phyloP scores from a whole-genome alignment of 2,888 invertebrate genomes.

The Pseudococcus jackbeardsleyi region DNA sequence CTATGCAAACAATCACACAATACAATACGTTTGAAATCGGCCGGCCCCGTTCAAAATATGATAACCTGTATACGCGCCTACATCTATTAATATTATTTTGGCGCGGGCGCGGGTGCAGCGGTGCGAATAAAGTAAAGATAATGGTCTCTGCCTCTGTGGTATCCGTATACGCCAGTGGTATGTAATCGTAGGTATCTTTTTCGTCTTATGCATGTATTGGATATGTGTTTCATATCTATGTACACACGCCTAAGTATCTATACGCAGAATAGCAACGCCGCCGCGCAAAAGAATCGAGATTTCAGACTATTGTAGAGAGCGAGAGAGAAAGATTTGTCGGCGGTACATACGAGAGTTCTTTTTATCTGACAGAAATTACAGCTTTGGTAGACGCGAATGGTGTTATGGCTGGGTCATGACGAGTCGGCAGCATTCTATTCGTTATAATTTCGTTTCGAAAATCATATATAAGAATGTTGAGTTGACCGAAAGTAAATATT shows the following conservation, averaged over 20 bases:
- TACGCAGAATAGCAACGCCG: neutral
- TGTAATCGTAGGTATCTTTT: neutral
- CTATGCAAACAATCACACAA: conserved; percentile 34
- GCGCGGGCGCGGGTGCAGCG: neutral
- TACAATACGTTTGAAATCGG: conserved; percentile 7
- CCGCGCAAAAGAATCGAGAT: neutral
- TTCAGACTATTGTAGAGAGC: neutral
- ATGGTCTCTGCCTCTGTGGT: neutral
- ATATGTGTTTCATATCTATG: neutral
- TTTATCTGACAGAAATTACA: conserved; percentile 43
- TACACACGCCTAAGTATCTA: neutral
- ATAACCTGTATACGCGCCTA: neutral
- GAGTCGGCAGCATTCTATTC: conserved; percentile 30
- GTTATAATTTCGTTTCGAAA: conserved; percentile 42
- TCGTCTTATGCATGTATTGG: neutral
- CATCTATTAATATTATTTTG: too few species aligned
- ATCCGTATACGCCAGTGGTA: neutral
- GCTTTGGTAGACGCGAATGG: conserved; percentile 19
- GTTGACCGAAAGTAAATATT: conserved; percentile 17
- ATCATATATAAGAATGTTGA: conserved; percentile 11
- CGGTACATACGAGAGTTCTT: conserved; percentile 14
- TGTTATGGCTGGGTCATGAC: conserved; percentile 26
- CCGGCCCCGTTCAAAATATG: conserved; percentile 18
- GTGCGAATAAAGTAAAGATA: neutral
- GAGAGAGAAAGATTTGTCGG: neutral